These are phyloP conservation scores for Pheosia tremula DNA, from an alignment of 2,888 invertebrate species.

Conservation along the genomic window DNA sequence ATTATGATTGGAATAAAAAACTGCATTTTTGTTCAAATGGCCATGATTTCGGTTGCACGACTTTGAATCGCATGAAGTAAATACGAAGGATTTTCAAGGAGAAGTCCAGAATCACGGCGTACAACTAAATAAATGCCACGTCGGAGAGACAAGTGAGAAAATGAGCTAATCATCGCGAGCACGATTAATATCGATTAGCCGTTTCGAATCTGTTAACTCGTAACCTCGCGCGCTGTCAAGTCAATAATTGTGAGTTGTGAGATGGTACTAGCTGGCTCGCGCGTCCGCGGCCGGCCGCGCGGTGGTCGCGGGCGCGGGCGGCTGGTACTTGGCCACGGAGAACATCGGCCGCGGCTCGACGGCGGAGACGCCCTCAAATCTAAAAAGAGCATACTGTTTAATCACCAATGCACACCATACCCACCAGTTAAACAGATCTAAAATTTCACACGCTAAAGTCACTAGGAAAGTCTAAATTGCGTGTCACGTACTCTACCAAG, in stretches of 20 bases:
- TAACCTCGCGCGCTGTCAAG: slow-evolving; percentile 16
- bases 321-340: slow-evolving; percentile 62
- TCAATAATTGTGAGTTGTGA: slow-evolving; percentile 19
- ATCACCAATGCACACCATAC: too few species aligned
- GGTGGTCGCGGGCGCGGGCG: slow-evolving; percentile 46
- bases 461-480: too few species aligned
- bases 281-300: slow-evolving; percentile 38
- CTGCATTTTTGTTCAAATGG: not conserved
- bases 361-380: slow-evolving; percentile 71
- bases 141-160: not conserved
- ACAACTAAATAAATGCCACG: slow-evolving; percentile 2
- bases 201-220: slow-evolving; percentile 12
- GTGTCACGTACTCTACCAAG: too few species aligned
- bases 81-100: not conserved
- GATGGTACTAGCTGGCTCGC: slow-evolving; percentile 48
- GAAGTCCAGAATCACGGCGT: not conserved
- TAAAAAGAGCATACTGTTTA: slow-evolving; percentile 29
- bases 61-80: not conserved
- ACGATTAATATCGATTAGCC: not conserved
- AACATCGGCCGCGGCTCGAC: slow-evolving; percentile 72
- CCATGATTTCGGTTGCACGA: not conserved
- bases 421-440: too few species aligned
- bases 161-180: slow-evolving; percentile 4
- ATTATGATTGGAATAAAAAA: not conserved
- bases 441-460: too few species aligned